Evolutionary conservation across 2,888 invertebrate species (phyloP), one percentile per base, ranked within the genome.

Genomic region (Dromius quadrimaculatus): DNA sequence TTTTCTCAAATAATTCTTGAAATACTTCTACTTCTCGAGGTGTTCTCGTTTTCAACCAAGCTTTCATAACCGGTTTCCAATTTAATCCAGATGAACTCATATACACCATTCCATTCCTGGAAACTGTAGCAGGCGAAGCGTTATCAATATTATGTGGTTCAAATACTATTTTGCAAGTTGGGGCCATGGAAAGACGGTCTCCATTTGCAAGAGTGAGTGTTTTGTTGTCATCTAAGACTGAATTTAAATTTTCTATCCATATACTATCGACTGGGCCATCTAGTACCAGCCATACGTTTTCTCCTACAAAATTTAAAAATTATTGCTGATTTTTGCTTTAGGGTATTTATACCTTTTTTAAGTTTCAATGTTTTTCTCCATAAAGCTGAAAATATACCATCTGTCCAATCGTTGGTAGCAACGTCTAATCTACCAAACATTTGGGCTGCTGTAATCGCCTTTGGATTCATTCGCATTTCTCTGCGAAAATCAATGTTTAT

Each of bases 381-480:
- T 0, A 98, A 84, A 0, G 97, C 95, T 0, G 97, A 97, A 83
- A 98, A 98, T 77, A 98, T 97, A 3, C 98, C 98, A 81, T 98
- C 97, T 0, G 97, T 98, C 98, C 98, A 98, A 79, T 98, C 98
- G 79, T 98, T 98, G 1, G 97, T 98, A 1, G 97, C 97, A 0
- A 98, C 97, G 79, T 98, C 97, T 17, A 97, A 84, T 22, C 95
- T 88, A 0, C 98, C 98, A 80, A 98, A 98, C 98, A 98, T 98
- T 85, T 98, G 97, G 0, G 97, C 91, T 0, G 97, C 94, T 9
- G 97, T 97, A 78, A 98, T 97, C 11, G 97, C 94, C 84, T 98
- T 98, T 0, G 98, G 98, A 83, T 98, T 98, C 97, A 98, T 97
- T 74, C 97, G 86, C 95, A 97, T 95, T 85, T 98, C 97, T 74